Conservation (phyloP, 2,888 invertebrate genomes). For the Caenorhabditis sinica region DNA sequence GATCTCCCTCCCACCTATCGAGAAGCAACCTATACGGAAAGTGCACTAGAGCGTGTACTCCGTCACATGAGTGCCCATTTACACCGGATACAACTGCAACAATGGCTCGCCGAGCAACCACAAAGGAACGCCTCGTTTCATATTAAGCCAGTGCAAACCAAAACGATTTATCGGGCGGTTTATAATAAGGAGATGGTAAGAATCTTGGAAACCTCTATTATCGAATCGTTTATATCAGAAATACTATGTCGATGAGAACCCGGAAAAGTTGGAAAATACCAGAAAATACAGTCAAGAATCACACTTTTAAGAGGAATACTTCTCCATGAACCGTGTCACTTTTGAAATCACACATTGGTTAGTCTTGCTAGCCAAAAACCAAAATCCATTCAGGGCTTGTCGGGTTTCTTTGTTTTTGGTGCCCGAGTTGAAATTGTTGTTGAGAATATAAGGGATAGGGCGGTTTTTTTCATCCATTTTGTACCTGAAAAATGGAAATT, state of each 20-base stretch:
- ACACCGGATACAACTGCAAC: slow-evolving; percentile 65
- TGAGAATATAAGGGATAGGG: slow-evolving; percentile 77
- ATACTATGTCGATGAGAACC: background rate
- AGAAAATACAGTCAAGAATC: slow-evolving; percentile 6
- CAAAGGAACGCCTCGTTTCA: slow-evolving; percentile 63
- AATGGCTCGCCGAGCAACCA: slow-evolving; percentile 70
- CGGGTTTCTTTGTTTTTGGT: slow-evolving; percentile 78
- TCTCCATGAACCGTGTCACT: slow-evolving; percentile 51
- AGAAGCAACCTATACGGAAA: slow-evolving; percentile 55
- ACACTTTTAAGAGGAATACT: slow-evolving; percentile 13
- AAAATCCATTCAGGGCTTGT: slow-evolving; percentile 79
- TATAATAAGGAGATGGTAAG: slow-evolving; percentile 68
- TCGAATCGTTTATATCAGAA: slow-evolving; percentile 3
- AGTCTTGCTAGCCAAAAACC: slow-evolving; percentile 74
- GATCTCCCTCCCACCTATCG: slow-evolving; percentile 58
- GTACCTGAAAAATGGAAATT: slow-evolving; percentile 37
- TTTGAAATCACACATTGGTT: slow-evolving; percentile 65
- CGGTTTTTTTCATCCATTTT: slow-evolving; percentile 41
- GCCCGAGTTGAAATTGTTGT: slow-evolving; percentile 82
- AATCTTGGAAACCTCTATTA: background rate
- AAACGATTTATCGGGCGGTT: slow-evolving; percentile 53
- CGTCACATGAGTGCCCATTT: slow-evolving; percentile 65
- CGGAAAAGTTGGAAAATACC: background rate
- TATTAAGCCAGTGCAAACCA: slow-evolving; percentile 67
- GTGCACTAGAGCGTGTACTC: slow-evolving; percentile 67